Conservation (phyloP, 1,140 invertebrate species). For the Anastatus disparis region DNA sequence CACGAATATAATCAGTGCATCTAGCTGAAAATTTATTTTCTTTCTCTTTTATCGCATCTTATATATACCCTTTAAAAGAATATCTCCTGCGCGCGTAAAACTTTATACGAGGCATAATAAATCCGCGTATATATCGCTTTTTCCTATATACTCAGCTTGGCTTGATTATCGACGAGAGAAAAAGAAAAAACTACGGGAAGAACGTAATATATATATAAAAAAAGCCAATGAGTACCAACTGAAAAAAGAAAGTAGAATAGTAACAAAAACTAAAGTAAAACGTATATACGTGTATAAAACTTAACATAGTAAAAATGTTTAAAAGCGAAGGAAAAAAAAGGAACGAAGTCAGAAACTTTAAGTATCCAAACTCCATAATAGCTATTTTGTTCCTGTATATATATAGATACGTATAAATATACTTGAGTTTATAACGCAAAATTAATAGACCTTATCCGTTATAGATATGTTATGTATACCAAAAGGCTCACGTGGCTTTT, state of each 20-base stretch:
- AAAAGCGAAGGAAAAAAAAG: not conserved
- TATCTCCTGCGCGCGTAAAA: slow-evolving; percentile 33
- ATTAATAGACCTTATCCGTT: slow-evolving; percentile 64
- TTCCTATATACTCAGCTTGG: slow-evolving; percentile 15
- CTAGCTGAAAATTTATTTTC: not conserved
- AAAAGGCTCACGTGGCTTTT: not conserved
- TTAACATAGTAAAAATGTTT: not conserved
- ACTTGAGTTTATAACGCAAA: slow-evolving; percentile 66
- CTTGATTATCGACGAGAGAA: slow-evolving; percentile 25
- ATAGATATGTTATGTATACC: not conserved
- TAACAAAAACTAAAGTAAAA: not conserved
- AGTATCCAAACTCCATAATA: not conserved
- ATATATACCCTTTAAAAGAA: slow-evolving; percentile 27
- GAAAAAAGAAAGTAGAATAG: not conserved
- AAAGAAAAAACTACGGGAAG: not conserved
- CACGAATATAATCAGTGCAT: slow-evolving; percentile 5
- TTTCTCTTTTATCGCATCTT: not conserved
- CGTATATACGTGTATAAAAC: not conserved
- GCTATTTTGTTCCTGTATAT: slow-evolving; percentile 16
- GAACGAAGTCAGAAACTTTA: not conserved
- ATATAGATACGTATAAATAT: too few species aligned
- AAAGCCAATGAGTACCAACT: not conserved
- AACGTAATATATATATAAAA: too few species aligned
- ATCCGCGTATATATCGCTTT: slow-evolving; percentile 29
- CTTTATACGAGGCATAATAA: slow-evolving; percentile 38